These are phyloP conservation scores for Apodemus speciosus DNA, from an alignment of 2,113 vertebrate species.

Conservation along the genomic window DNA sequence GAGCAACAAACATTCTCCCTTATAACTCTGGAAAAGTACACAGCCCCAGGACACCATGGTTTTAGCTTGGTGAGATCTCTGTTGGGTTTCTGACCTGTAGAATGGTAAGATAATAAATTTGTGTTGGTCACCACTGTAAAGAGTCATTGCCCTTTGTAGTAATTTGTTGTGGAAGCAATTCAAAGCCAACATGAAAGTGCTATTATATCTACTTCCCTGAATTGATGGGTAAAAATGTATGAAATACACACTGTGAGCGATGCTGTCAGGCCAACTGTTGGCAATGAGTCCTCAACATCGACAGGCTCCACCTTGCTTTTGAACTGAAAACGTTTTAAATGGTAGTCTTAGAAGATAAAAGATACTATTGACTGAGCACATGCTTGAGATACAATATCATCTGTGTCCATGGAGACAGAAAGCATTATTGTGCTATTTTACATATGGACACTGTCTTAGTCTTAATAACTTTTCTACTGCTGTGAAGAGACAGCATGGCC, in stretches of 20 bases:
- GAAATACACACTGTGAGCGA: neutral
- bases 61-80: neutral
- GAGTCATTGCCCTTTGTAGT: neutral
- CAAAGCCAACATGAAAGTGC: neutral
- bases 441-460: neutral
- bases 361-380: neutral
- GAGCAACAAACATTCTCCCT: neutral
- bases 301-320: neutral
- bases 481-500: neutral
- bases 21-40: neutral
- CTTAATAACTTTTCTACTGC: neutral
- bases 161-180: neutral
- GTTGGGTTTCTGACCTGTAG: neutral
- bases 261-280: neutral
- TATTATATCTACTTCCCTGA: neutral
- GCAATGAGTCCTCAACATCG: neutral
- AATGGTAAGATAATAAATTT: slow-evolving; percentile 3
- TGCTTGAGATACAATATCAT: neutral
- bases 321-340: neutral
- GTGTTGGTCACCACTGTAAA: neutral
- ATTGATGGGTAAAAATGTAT: neutral
- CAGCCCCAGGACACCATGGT: neutral
- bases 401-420: neutral
- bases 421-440: neutral
- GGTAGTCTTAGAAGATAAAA: neutral